phyloP scores from a whole-genome alignment of 2,113 vertebrate genomes.

The zebrafish (Danio rerio) region DNA sequence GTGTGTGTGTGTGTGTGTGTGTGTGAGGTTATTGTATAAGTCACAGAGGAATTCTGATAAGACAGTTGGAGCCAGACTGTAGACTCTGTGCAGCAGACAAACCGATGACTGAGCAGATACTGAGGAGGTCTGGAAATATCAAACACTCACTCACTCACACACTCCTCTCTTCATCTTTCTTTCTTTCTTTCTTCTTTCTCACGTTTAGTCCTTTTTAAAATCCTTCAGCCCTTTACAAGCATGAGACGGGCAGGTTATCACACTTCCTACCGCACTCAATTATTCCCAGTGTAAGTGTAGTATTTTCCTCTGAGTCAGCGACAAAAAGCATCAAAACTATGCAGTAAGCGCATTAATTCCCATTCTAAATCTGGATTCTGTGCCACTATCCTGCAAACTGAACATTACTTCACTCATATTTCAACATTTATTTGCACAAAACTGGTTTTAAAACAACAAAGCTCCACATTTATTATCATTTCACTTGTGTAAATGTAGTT shows the following conservation, averaged over 20 bases:
- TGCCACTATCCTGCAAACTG: too few relatives aligned
- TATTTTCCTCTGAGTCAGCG: too few relatives aligned
- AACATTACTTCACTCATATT: too few relatives aligned
- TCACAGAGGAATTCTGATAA: slow-evolving; percentile 74
- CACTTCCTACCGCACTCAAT: neutral
- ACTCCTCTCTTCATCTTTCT: slow-evolving; percentile 1
- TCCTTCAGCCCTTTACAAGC: neutral
- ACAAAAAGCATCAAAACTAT: too few relatives aligned
- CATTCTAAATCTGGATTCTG: too few relatives aligned
- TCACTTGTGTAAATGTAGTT: too few relatives aligned
- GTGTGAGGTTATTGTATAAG: slow-evolving; percentile 67
- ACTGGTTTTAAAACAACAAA: too few relatives aligned
- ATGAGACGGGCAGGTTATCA: neutral
- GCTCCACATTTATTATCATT: too few relatives aligned
- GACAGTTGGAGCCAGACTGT: slow-evolving; percentile 77
- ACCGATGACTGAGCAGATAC: slow-evolving; percentile 78
- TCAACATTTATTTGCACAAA: too few relatives aligned
- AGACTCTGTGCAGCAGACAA: slow-evolving; percentile 64
- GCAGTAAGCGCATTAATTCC: too few relatives aligned
- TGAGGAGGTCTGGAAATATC: slow-evolving; percentile 56
- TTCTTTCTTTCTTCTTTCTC: slow-evolving; percentile 28
- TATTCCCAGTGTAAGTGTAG: neutral
- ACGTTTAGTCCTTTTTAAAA: slow-evolving; percentile 5
- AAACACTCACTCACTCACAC: neutral
- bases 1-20: slow-evolving; percentile 40